Base-by-base conservation (phyloP, 2,113 vertebrate genomes). In the Noturus placidus region DNA sequence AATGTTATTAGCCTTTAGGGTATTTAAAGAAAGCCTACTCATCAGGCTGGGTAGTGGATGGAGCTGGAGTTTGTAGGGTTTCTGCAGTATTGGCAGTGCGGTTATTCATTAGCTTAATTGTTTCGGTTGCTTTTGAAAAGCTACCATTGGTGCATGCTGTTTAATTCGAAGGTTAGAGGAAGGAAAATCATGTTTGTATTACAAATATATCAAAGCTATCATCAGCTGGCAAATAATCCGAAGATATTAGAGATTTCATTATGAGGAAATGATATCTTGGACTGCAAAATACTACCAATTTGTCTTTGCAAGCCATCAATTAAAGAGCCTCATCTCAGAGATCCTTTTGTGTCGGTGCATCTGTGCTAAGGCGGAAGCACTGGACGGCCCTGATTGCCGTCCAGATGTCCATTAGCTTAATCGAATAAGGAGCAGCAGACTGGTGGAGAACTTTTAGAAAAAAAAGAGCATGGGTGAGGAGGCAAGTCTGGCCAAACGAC, bases 361-460 rank as follows among this genome's bases (percentile, higher is more conserved):
- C 67, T 84, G 85, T 80, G 80, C 74, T 85, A 77, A 86, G 86
- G 76, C 79, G 25, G 88, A 89, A 87, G 69, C 7, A 42, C 57
- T 61, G 79, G 79, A 82, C n/a, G 27, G 65, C 33, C n/a, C 65
- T 52, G 87, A 87, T 84, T 84, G 84, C 85, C 22, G 46, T 88
- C 85, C 89, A 90, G 89, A 90, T 90, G 89, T 90, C 89, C 89
- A 90, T 90, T 90, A 90, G 85, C 72, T 85, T 90, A 90, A 90
- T 90, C 87, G 82, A 90, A 86, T 88, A 61, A 90, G 87, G 82
- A 88, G 83, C 67, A 82, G 87, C 87, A 85, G 89, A 74, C 82
- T 85, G 85, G 46, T 78, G 87, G 87, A 78, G 85, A 87, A 87
- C n/a, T 87, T 84, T 69, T 74, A 22, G 76, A 67, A 35, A 85